Percentiles rank a stretch among this genome's conserved stretches.
phyloP scores from a whole-genome alignment of 2,113 vertebrate genomes.

The Meles meles region DNA sequence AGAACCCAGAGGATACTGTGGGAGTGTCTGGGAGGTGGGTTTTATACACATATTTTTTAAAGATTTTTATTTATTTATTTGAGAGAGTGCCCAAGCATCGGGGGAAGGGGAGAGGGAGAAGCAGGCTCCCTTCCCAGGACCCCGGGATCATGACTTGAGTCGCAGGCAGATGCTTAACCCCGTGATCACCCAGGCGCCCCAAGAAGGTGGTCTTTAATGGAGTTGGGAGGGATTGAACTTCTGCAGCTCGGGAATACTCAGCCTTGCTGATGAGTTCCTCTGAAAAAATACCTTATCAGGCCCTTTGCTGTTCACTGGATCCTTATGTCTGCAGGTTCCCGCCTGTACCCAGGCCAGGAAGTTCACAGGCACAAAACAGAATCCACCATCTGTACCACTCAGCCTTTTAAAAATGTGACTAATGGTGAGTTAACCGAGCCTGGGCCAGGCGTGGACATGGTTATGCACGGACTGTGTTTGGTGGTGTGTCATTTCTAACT shows the following conservation, averaged over 20 bases:
- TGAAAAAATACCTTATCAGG: not conserved
- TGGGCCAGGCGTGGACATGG: not conserved
- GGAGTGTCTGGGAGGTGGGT: not conserved
- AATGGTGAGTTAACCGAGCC: constrained; percentile 24
- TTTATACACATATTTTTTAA: not conserved
- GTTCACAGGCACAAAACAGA: constrained; percentile 48
- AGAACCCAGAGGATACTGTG: not conserved
- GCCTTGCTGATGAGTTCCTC: not conserved
- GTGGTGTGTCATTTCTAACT: constrained; percentile 53
- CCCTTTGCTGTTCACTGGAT: not conserved
- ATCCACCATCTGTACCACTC: constrained; percentile 39
- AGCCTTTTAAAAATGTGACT: constrained; percentile 49
- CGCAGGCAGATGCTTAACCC: not conserved
- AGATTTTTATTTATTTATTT: not conserved
- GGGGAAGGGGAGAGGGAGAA: not conserved
- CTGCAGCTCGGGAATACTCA: not conserved
- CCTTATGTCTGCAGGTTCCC: not conserved
- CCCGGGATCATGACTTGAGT: not conserved
- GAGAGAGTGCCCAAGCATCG: not conserved
- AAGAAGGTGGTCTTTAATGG: not conserved
- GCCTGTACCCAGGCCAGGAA: constrained; percentile 5
- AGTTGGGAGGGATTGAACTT: not conserved
- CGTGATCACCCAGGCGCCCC: not conserved
- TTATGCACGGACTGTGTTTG: not conserved
- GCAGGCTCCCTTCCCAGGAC: not conserved